Conservation (phyloP, 1,140 invertebrate genomes). For the Drosophila arawakana region DNA sequence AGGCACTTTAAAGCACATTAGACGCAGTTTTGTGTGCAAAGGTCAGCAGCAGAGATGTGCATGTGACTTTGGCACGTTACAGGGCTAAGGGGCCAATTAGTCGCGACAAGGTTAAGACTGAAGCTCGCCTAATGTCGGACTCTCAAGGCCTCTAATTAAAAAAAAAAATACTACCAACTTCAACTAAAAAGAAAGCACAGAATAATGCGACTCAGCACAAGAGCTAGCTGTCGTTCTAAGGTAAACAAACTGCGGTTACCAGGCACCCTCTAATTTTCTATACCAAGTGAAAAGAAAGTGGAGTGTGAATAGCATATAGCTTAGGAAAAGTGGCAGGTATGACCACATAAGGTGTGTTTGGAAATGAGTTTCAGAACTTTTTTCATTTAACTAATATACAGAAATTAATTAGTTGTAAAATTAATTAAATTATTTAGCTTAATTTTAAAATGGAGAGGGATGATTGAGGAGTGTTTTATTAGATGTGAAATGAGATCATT, state of each 20-base stretch:
- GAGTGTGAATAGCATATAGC: not conserved
- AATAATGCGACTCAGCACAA: not conserved
- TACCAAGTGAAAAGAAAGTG: not conserved
- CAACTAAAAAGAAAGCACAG: constrained; percentile 22
- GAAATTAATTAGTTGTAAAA: not conserved
- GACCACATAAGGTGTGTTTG: not conserved
- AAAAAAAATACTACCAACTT: not conserved
- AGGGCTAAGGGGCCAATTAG: constrained; percentile 62
- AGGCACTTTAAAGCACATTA: constrained; percentile 44
- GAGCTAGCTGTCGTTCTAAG: constrained; percentile 14
- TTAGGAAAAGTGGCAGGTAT: not conserved
- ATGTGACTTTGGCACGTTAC: constrained; percentile 61
- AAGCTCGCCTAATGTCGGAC: constrained; percentile 50
- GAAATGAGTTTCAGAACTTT: not conserved
- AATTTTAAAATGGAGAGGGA: too few species aligned
- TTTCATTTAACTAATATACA: too few species aligned
- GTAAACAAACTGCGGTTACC: constrained; percentile 55
- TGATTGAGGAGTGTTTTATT: too few species aligned
- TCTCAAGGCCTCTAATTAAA: constrained; percentile 31
- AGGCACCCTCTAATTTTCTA: constrained; percentile 33
- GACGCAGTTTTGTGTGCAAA: constrained; percentile 54
- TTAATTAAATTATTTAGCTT: not conserved
- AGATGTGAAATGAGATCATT: too few species aligned
- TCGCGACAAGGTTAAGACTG: constrained; percentile 76
- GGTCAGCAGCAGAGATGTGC: constrained; percentile 57